A percentile compares a stretch with the other conserved stretches of the same genome.
These are phyloP conservation scores for Syncerus caffer DNA, from an alignment of 2,797 vertebrate genomes.

Conservation along the genomic window DNA sequence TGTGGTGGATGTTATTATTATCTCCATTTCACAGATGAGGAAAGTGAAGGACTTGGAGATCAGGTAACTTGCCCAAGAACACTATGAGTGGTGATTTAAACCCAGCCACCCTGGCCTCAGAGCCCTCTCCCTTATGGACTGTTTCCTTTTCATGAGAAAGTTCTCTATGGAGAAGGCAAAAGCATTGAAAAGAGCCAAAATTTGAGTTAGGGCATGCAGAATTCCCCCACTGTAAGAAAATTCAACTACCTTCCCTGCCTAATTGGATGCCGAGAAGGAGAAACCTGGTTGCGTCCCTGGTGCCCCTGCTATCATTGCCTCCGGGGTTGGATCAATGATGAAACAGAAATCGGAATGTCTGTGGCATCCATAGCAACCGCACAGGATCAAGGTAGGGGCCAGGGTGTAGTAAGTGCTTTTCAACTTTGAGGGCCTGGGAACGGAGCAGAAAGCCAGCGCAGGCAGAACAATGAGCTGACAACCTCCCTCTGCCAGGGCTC, in stretches of 20 bases:
- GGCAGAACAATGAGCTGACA: neutral
- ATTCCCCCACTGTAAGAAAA: neutral
- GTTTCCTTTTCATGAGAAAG: neutral
- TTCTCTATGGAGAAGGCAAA: neutral
- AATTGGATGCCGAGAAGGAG: neutral
- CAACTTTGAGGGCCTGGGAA: neutral
- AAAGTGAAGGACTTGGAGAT: neutral
- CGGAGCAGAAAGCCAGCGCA: neutral
- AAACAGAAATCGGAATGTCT: slow-evolving; percentile 48
- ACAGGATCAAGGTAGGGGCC: neutral
- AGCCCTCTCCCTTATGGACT: neutral
- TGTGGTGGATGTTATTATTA: neutral
- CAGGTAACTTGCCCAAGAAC: neutral
- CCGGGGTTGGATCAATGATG: neutral
- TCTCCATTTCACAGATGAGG: neutral
- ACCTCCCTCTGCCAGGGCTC: neutral
- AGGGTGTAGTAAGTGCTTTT: neutral
- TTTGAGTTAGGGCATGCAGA: neutral
- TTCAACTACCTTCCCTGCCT: neutral
- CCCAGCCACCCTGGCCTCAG: neutral
- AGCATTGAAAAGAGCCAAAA: neutral
- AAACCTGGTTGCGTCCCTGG: slow-evolving; percentile 30
- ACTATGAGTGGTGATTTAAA: neutral
- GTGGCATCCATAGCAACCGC: neutral
- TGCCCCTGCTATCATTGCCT: neutral